Conservation (phyloP, 2,888 invertebrate species). For the Drosophila acutilabella region DNA sequence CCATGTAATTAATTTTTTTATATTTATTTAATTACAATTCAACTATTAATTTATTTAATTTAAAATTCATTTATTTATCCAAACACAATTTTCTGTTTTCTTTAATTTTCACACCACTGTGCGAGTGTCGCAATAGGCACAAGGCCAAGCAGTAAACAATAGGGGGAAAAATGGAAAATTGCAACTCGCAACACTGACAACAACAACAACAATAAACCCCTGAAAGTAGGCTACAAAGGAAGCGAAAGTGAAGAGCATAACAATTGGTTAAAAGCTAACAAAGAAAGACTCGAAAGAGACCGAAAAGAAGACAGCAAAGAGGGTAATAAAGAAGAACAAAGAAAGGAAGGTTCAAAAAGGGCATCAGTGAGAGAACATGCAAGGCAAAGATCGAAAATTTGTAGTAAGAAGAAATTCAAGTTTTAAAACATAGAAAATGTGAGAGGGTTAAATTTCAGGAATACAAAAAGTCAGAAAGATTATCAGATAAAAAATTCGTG, state of each 20-base stretch:
- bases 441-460: too few relatives aligned
- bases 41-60: too few relatives aligned
- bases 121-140: constrained; percentile 54
- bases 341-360: too few relatives aligned
- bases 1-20: too few relatives aligned
- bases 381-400: too few relatives aligned
- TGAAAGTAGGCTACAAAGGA: constrained; percentile 44
- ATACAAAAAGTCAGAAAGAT: too few relatives aligned
- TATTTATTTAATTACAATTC: too few relatives aligned
- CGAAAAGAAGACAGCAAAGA: not conserved
- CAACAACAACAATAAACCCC: constrained; percentile 6
- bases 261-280: constrained; percentile 31
- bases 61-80: too few relatives aligned
- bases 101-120: constrained; percentile 11
- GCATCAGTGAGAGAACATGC: too few relatives aligned
- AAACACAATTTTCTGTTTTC: too few relatives aligned
- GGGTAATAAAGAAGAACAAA: not conserved
- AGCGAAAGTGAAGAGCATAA: constrained; percentile 42
- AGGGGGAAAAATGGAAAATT: constrained; percentile 25
- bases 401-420: too few relatives aligned
- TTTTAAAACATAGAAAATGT: not conserved
- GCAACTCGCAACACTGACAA: constrained; percentile 20
- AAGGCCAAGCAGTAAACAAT: constrained; percentile 63
- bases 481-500: too few relatives aligned
- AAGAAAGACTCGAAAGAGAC: not conserved